Conservation (phyloP, 2,113 vertebrate genomes). For the Pteronura brasiliensis region DNA sequence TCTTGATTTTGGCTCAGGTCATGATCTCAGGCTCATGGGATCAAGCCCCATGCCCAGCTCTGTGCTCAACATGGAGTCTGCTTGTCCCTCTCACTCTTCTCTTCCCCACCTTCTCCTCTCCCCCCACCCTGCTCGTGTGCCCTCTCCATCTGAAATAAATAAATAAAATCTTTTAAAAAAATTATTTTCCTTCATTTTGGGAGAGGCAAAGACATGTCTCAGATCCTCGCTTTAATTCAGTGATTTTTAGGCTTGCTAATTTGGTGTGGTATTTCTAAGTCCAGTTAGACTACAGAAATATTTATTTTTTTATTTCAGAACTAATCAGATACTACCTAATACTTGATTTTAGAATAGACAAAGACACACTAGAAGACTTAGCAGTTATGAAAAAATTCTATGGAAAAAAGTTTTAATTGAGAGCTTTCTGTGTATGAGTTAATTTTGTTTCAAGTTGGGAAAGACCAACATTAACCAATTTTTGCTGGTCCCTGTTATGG, state of each 20-base stretch:
- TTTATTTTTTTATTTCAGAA: not conserved
- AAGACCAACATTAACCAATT: not conserved
- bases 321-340: not conserved
- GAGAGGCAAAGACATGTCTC: not conserved
- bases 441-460: conserved; percentile 12
- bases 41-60: not conserved
- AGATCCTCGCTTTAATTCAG: not conserved
- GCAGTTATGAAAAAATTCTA: not conserved
- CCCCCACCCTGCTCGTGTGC: accelerated
- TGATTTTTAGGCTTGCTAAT: not conserved
- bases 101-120: not conserved
- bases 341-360: not conserved
- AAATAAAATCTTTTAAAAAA: not conserved
- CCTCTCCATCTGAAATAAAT: not conserved
- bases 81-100: not conserved
- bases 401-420: not conserved
- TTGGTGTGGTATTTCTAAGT: not conserved
- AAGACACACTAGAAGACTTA: not conserved
- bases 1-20: not conserved
- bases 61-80: not conserved
- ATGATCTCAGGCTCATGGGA: not conserved
- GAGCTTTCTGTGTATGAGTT: not conserved
- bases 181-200: not conserved
- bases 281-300: not conserved
- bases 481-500: not conserved